A percentile compares a stretch with the other conserved stretches of the same genome.
Conservation (phyloP, 2,797 vertebrate genomes). For the Macrochelys suwanniensis region DNA sequence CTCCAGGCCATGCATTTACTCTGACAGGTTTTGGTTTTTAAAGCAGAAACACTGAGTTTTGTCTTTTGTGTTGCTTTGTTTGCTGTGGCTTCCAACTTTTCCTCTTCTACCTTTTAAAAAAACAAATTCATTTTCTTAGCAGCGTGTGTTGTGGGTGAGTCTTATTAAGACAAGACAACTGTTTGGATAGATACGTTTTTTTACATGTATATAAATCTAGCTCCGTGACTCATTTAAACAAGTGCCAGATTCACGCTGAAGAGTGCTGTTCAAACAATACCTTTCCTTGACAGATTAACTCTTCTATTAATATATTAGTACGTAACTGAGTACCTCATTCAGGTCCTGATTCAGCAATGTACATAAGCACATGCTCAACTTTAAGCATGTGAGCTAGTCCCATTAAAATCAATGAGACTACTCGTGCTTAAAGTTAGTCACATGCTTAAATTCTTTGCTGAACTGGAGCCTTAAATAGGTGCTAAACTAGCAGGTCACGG, state of each 20-base stretch:
- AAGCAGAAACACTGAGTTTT: not conserved
- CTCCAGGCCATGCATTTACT: not conserved
- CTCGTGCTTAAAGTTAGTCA: not conserved
- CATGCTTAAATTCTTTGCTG: not conserved
- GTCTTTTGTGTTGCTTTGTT: not conserved
- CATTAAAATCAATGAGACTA: not conserved
- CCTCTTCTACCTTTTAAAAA: constrained; percentile 19
- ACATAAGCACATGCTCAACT: fast-evolving
- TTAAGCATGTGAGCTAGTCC: not conserved
- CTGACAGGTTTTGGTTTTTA: not conserved
- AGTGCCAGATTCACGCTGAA: not conserved
- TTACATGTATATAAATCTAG: not conserved
- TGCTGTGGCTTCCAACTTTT: not conserved
- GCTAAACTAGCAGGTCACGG: not conserved
- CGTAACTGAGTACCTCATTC: not conserved
- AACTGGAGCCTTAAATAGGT: not conserved
- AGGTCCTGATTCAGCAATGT: not conserved
- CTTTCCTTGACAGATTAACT: not conserved
- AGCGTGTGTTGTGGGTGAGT: not conserved
- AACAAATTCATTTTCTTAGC: not conserved
- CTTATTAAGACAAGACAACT: constrained; percentile 20
- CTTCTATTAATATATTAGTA: not conserved
- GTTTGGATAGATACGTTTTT: not conserved
- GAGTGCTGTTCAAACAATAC: not conserved
- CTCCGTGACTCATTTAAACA: constrained; percentile 26